These are phyloP conservation scores for Microtus montanus DNA, from an alignment of 2,113 vertebrate genomes.

Conservation along the genomic window DNA sequence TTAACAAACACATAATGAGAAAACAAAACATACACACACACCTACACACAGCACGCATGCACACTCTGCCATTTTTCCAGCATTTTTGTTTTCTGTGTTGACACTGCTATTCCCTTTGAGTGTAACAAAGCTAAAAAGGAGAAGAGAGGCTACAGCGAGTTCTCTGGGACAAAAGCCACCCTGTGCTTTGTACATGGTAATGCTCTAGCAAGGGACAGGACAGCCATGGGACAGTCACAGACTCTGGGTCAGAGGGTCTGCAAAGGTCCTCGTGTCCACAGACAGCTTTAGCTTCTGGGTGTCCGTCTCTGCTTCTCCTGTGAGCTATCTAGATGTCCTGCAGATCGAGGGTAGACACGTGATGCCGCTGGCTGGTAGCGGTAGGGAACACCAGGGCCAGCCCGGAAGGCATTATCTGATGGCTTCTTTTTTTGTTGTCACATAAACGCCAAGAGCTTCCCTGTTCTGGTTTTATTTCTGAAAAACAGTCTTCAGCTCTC, in stretches of 20 bases:
- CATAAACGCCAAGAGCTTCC: background rate
- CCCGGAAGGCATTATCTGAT: background rate
- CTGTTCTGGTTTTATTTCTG: background rate
- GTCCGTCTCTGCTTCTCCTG: background rate
- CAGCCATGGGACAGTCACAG: background rate
- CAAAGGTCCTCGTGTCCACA: background rate
- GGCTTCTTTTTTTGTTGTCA: background rate
- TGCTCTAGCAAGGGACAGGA: background rate
- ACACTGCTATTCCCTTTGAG: background rate
- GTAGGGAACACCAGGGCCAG: background rate
- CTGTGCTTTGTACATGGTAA: too few species aligned
- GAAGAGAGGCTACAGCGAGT: background rate
- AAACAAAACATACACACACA: background rate
- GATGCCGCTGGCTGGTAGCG: background rate
- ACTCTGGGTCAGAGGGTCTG: background rate
- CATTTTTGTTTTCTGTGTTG: background rate
- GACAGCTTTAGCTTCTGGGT: background rate
- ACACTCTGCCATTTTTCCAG: background rate
- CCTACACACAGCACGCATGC: background rate
- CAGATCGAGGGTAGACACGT: background rate
- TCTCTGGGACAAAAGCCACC: background rate
- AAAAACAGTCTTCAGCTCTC: background rate
- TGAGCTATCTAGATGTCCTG: too few species aligned
- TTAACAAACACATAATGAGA: conserved; percentile 5
- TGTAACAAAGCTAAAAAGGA: background rate